Evolutionary conservation across 2,113 vertebrate genomes (phyloP), one percentile per base, ranked within the genome.

Genomic region (Erythrocercus mccallii): DNA sequence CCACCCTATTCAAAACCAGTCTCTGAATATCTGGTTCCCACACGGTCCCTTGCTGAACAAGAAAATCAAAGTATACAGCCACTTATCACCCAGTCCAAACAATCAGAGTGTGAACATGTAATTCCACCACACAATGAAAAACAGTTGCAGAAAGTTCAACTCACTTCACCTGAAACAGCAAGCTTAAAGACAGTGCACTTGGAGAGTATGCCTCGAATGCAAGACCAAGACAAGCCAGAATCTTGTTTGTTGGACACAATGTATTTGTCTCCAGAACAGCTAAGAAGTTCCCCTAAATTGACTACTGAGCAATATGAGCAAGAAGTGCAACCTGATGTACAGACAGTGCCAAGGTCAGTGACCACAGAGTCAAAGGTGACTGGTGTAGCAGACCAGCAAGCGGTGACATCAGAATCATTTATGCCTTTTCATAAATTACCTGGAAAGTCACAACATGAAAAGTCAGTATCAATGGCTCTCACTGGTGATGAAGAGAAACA

Each of bases 401-500:
- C 21, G 30, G 14, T 31, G 15, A 35, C 64, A 11, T 57, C 66
- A 50, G 81, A 90, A 31, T 70, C 83, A 51, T 78, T 73, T 60
- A 73, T 68, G 31, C 33, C 53, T 85, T 73, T 53, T 44, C 79
- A 82, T 24, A 74, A 74, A 23, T 68, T 47, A 37, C 61, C 73
- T 27, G 60, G 90, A 69, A 83, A 86, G n/a, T 37, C 88, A 88
- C 47, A 76, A 69, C 25, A 9, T 28, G 60, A 95, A 61, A 82
- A 87, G 50, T 37, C 88, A 84, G 45, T 60, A 35, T 30, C 70
- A 21, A 48, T 69, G 90, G 21, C 44, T 61, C 65, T 84, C 71
- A 80, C 47, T 85, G 53, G 42, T 47, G 42, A 95, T 65, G 77
- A 94, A 66, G 76, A 97, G 86, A 94, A 92, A 65, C 62, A 95